phyloP scores from a whole-genome alignment of 2,888 invertebrate species.

The Oithona nana region DNA sequence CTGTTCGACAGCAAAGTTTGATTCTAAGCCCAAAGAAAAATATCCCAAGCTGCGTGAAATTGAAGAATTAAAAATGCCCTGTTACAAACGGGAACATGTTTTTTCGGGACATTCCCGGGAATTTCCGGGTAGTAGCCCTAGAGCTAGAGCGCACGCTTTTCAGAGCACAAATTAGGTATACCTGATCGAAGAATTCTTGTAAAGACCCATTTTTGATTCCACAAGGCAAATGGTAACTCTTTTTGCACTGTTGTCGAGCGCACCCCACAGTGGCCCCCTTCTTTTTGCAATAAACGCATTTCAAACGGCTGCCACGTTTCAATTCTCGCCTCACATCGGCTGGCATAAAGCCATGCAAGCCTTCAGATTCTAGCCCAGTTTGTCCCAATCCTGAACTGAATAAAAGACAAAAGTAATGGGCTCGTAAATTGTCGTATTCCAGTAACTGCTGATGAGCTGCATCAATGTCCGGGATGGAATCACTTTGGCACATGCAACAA shows the following conservation, averaged over 20 bases:
- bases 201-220: conserved; percentile 4
- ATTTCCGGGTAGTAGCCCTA: too few species aligned
- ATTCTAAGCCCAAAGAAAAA: too few species aligned
- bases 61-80: too few species aligned
- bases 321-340: not conserved
- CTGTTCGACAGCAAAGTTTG: too few species aligned
- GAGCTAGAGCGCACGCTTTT: too few species aligned
- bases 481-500: not conserved
- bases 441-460: not conserved
- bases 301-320: not conserved
- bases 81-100: too few species aligned
- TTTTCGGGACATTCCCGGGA: too few species aligned
- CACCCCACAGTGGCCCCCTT: conserved; percentile 6
- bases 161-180: too few species aligned
- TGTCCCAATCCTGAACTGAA: conserved; percentile 12
- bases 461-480: not conserved
- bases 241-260: not conserved
- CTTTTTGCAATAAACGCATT: conserved; percentile 6
- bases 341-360: not conserved
- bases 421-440: not conserved
- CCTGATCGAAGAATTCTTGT: conserved; percentile 6
- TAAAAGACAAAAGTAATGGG: conserved; percentile 9
- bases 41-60: too few species aligned
- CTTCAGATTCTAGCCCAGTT: not conserved
- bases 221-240: conserved; percentile 15